Percentiles rank a stretch among this genome's conserved stretches.
phyloP scores from a whole-genome alignment of 53 echinoderm and acorn worm genomes.

The Apostichopus leukothele region DNA sequence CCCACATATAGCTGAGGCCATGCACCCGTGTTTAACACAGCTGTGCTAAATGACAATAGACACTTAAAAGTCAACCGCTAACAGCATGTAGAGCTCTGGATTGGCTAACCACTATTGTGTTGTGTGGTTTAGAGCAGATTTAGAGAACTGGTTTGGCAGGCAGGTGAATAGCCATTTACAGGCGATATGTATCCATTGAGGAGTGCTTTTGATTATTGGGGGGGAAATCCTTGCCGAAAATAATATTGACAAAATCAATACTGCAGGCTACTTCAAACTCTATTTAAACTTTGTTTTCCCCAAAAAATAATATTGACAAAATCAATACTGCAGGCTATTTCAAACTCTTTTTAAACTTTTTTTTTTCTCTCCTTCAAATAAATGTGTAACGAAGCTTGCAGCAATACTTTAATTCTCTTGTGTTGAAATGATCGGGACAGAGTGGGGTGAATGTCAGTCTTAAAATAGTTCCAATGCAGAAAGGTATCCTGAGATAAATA shows the following conservation, averaged over 20 bases:
- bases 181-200: not conserved
- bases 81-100: not conserved
- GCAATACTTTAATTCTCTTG: not conserved
- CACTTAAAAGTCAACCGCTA: slow-evolving; percentile 26
- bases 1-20: not conserved
- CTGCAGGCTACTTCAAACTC: not conserved
- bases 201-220: not conserved
- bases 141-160: not conserved
- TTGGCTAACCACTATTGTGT: slow-evolving; percentile 34
- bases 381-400: not conserved
- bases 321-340: not conserved
- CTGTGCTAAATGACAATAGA: slow-evolving; percentile 18
- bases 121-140: slow-evolving; percentile 16
- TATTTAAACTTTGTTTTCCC: too few relatives aligned
- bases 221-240: not conserved
- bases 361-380: not conserved
- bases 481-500: too few relatives aligned
- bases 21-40: not conserved
- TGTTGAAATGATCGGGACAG: not conserved
- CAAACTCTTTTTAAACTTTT: not conserved
- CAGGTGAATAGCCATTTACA: not conserved
- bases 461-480: too few relatives aligned
- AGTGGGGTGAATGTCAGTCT: too few relatives aligned
- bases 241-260: slow-evolving; percentile 6
- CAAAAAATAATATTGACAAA: not conserved